Conservation (phyloP, 2,113 vertebrate genomes). For the Dicaeum eximium region DNA sequence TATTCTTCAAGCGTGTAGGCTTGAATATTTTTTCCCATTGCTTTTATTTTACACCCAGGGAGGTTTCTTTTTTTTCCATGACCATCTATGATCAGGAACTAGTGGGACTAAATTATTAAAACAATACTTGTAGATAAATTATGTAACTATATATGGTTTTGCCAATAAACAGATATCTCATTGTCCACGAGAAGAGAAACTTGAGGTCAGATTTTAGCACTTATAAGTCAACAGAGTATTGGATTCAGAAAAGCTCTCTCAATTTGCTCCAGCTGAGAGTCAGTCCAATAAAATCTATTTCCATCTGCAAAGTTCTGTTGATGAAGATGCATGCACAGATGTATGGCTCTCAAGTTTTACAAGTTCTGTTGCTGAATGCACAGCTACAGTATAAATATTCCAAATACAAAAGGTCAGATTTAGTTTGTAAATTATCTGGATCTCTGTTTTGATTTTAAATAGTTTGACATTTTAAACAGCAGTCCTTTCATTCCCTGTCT, state of each 20-base stretch:
- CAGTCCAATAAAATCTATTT: conserved; percentile 49
- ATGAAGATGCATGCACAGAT: conserved; percentile 55
- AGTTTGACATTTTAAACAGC: conserved; percentile 78
- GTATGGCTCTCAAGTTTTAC: conserved; percentile 62
- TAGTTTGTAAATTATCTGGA: conserved; percentile 76
- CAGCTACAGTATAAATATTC: conserved; percentile 69
- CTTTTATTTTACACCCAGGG: background rate
- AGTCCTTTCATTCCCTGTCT: conserved; percentile 66
- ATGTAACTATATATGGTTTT: background rate
- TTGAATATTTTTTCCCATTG: background rate
- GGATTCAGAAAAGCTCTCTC: background rate
- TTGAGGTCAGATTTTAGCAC: background rate
- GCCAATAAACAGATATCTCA: background rate
- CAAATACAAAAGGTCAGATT: conserved; percentile 74
- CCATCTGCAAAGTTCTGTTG: conserved; percentile 10
- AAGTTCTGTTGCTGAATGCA: conserved; percentile 54
- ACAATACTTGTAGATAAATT: background rate
- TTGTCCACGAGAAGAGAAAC: background rate
- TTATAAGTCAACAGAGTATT: background rate
- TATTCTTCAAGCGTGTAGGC: background rate
- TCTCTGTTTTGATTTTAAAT: conserved; percentile 77
- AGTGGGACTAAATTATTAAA: background rate
- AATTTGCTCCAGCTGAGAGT: conserved; percentile 11
- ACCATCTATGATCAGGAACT: background rate
- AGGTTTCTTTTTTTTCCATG: background rate